phyloP scores from a whole-genome alignment of 2,888 invertebrate genomes.

The Tenthredo livida region DNA sequence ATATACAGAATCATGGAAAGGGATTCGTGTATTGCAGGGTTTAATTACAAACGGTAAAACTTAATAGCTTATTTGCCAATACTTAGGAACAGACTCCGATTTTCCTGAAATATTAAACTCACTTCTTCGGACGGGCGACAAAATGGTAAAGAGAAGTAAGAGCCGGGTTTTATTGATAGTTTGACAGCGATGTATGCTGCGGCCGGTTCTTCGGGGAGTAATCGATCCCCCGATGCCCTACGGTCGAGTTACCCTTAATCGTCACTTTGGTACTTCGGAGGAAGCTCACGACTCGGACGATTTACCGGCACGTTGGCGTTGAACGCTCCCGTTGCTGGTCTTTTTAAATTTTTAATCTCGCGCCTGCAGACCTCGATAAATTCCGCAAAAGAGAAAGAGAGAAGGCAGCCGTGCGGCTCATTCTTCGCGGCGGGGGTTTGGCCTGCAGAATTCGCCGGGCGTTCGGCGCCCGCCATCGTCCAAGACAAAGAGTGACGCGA shows the following conservation, averaged over 20 bases:
- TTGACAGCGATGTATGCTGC: slow-evolving; percentile 6
- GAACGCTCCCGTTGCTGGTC: slow-evolving; percentile 33
- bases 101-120: not conserved
- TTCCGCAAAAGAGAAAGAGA: slow-evolving; percentile 34
- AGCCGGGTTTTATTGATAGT: slow-evolving; percentile 6
- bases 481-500: slow-evolving; percentile 47
- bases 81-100: not conserved
- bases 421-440: slow-evolving; percentile 17
- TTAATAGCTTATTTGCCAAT: not conserved
- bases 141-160: not conserved
- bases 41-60: not conserved
- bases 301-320: slow-evolving; percentile 49
- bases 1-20: not conserved
- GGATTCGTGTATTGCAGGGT: not conserved
- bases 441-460: slow-evolving; percentile 41
- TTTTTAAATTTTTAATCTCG: slow-evolving; percentile 50
- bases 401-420: slow-evolving; percentile 29
- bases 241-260: slow-evolving; percentile 49
- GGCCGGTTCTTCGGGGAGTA: slow-evolving; percentile 18
- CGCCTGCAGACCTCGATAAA: slow-evolving; percentile 43
- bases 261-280: slow-evolving; percentile 46
- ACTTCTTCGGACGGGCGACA: not conserved
- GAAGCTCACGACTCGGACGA: slow-evolving; percentile 34
- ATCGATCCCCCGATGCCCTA: slow-evolving; percentile 37
- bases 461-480: slow-evolving; percentile 29